A percentile compares a stretch with the other conserved stretches of the same genome.
Evolutionary conservation across 92 coral and sea anemone genomes (phyloP).

Genomic region (Pocillopora meandrina): DNA sequence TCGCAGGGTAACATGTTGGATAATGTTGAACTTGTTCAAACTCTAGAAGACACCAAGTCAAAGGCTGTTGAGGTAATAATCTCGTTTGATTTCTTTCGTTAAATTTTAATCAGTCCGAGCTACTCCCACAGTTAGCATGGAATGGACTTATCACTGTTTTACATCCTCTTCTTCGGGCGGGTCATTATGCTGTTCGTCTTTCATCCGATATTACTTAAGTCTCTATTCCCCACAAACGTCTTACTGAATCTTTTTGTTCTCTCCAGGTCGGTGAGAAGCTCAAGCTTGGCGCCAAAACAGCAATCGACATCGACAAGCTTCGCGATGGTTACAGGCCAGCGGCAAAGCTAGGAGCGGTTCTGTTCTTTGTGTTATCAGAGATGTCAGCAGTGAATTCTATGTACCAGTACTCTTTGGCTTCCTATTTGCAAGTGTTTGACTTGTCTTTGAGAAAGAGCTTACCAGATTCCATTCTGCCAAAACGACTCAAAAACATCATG

Average conservation of each 20-base stretch:
- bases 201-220: too few species aligned
- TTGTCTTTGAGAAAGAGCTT: constrained; percentile 94
- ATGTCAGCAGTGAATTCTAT: constrained; percentile 98
- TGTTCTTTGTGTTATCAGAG: constrained; percentile 98
- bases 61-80: constrained; percentile 88
- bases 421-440: constrained; percentile 94
- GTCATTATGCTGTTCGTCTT: too few species aligned
- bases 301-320: constrained; percentile 97
- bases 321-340: constrained; percentile 99
- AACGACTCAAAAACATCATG: constrained; percentile 97
- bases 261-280: constrained; percentile 91
- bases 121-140: too few species aligned
- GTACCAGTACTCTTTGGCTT: constrained; percentile 98
- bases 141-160: too few species aligned
- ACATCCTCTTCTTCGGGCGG: too few species aligned
- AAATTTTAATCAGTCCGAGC: too few species aligned
- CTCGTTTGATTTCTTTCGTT: neutral
- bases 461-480: constrained; percentile 93
- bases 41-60: constrained; percentile 95
- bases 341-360: constrained; percentile 97
- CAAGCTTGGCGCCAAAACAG: constrained; percentile 99
- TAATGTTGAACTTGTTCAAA: constrained; percentile 94
- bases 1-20: constrained; percentile 99
- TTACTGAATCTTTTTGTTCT: neutral
- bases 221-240: neutral